A percentile compares a stretch with the other conserved stretches of the same genome.
phyloP scores from a whole-genome alignment of 37 sponge, comb jelly and placozoan genomes.

The Chondrosia reniformis region DNA sequence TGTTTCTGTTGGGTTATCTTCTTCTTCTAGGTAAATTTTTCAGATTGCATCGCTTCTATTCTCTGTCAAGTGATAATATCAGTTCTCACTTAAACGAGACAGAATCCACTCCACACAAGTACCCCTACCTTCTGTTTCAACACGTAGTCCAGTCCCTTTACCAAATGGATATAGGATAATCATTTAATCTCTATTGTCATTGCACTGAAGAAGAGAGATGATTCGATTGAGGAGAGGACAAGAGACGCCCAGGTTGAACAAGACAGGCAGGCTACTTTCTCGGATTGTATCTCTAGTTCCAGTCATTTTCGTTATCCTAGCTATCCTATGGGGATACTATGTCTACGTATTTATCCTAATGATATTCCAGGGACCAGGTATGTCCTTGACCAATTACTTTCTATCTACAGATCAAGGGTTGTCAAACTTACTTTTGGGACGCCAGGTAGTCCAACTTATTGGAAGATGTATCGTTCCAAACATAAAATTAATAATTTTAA shows the following conservation, averaged over 20 bases:
- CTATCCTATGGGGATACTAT: constrained; percentile 85
- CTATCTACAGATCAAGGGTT: too few species aligned
- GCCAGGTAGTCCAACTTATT: too few species aligned
- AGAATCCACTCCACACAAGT: neutral
- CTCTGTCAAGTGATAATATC: neutral
- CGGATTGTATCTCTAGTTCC: too few species aligned
- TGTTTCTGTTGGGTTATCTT: constrained; percentile 42
- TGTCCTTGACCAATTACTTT: neutral
- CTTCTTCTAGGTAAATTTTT: constrained; percentile 34
- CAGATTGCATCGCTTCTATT: neutral
- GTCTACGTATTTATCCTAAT: constrained; percentile 80
- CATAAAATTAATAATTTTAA: too few species aligned
- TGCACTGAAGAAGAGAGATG: too few species aligned
- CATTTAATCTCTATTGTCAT: too few species aligned
- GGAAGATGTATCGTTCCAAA: too few species aligned
- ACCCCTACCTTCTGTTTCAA: constrained; percentile 90
- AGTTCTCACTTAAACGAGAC: neutral
- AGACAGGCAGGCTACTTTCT: too few species aligned
- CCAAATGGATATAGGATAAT: constrained; percentile 98
- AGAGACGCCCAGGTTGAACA: too few species aligned
- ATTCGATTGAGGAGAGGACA: too few species aligned
- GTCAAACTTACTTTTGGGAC: too few species aligned
- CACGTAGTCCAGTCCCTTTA: constrained; percentile 97
- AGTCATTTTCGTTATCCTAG: constrained; percentile 54
- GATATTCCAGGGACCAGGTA: constrained; percentile 43